phyloP scores from a whole-genome alignment of 2,888 invertebrate genomes.

The Sphaerophoria rueppellii region DNA sequence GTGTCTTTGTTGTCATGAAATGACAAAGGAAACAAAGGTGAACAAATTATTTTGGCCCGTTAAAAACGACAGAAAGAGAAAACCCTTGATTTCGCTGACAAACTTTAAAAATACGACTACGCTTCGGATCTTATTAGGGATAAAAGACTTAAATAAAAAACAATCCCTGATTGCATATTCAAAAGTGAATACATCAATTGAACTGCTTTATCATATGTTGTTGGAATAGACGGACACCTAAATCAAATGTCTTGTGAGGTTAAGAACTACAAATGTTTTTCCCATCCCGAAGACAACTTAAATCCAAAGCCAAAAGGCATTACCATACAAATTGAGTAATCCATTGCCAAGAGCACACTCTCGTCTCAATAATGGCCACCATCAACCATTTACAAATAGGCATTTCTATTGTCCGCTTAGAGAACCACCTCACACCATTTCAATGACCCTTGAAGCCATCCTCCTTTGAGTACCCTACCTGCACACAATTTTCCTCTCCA shows the following conservation, averaged over 20 bases:
- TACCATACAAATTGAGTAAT: conserved; percentile 39
- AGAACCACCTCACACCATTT: conserved; percentile 48
- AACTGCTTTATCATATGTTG: no score
- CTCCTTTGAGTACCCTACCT: not conserved
- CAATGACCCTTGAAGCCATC: conserved; percentile 51
- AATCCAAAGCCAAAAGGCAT: conserved; percentile 19
- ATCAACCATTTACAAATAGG: conserved; percentile 23
- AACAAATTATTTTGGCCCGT: no score
- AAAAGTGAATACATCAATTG: no score
- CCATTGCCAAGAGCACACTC: conserved; percentile 28
- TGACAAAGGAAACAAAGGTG: no score
- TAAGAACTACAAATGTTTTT: conserved; percentile 11
- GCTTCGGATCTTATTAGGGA: no score
- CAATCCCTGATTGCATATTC: no score
- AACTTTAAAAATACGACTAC: no score
- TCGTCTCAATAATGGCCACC: conserved; percentile 4
- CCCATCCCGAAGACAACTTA: not conserved
- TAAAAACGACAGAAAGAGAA: no score
- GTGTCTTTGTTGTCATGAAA: not conserved
- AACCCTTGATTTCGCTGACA: no score
- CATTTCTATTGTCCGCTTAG: conserved; percentile 28
- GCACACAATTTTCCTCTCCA: not conserved
- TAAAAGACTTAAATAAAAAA: no score
- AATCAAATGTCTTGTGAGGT: conserved; percentile 13
- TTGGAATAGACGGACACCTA: no score